Conservation (phyloP, 2,113 vertebrate species). For the Lophura nycthemera region DNA sequence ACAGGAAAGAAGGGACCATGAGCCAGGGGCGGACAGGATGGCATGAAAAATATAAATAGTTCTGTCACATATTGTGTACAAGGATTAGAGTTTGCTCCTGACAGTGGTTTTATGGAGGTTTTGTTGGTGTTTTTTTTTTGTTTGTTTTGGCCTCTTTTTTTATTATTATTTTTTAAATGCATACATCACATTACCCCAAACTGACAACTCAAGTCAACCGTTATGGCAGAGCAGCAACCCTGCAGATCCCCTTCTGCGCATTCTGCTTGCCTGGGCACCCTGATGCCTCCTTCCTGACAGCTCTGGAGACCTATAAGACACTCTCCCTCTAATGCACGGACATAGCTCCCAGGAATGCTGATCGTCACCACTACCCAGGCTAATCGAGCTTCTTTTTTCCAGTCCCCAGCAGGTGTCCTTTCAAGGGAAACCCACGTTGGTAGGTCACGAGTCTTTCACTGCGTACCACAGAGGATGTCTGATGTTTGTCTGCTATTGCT, state of each 20-base stretch:
- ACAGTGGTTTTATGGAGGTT: not conserved
- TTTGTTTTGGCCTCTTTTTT: not conserved
- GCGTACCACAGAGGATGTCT: not conserved
- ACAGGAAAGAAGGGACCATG: not conserved
- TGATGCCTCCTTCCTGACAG: constrained; percentile 50
- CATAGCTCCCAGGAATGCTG: not conserved
- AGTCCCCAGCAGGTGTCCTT: constrained; percentile 3
- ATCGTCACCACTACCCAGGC: not conserved
- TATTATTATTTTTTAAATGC: not conserved
- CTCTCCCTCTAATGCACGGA: not conserved
- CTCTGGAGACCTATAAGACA: constrained; percentile 32
- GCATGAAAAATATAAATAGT: constrained; percentile 9
- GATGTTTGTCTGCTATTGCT: constrained; percentile 36
- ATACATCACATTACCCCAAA: constrained; percentile 39
- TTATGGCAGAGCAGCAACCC: not conserved
- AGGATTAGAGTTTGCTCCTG: not conserved
- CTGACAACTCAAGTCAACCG: constrained; percentile 52
- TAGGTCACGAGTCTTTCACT: constrained; percentile 17
- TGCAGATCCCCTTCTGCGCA: constrained; percentile 45
- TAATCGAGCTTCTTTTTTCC: not conserved
- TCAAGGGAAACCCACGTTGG: not conserved
- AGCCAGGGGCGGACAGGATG: not conserved
- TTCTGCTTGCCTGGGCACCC: constrained; percentile 66
- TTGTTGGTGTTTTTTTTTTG: not conserved
- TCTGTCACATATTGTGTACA: not conserved